Evolutionary conservation across 2,113 vertebrate species (phyloP).

Genomic region (Caranx melampygus): DNA sequence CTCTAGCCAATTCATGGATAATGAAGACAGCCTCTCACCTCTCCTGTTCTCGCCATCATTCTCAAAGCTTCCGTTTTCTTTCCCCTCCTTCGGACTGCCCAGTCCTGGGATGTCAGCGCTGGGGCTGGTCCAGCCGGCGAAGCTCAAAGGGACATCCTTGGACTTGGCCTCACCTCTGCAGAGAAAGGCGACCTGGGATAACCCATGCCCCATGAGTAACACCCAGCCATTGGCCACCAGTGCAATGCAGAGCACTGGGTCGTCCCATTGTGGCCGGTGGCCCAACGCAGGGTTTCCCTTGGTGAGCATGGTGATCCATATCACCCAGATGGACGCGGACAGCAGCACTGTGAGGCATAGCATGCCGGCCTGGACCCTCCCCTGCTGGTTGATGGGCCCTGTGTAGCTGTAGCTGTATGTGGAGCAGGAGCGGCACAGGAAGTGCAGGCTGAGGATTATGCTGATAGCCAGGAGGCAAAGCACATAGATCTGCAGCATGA

Average conservation of each 20-base stretch:
- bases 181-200: slow-evolving; percentile 86
- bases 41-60: slow-evolving; percentile 57
- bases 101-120: slow-evolving; percentile 52
- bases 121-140: slow-evolving; percentile 79
- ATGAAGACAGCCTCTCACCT: slow-evolving; percentile 63
- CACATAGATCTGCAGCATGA: slow-evolving; percentile 92
- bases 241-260: slow-evolving; percentile 87
- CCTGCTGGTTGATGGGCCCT: slow-evolving; percentile 71
- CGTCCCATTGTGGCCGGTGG: slow-evolving; percentile 81
- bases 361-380: slow-evolving; percentile 82
- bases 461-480: slow-evolving; percentile 86
- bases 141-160: slow-evolving; percentile 72
- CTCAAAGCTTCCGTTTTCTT: slow-evolving; percentile 80
- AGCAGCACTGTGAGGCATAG: slow-evolving; percentile 86
- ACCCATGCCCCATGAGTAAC: slow-evolving; percentile 86
- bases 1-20: not conserved
- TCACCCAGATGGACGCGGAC: slow-evolving; percentile 88
- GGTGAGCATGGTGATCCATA: slow-evolving; percentile 89
- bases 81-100: slow-evolving; percentile 66
- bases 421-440: slow-evolving; percentile 77
- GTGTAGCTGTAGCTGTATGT: slow-evolving; percentile 74
- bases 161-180: slow-evolving; percentile 69
- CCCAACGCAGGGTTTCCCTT: slow-evolving; percentile 76
- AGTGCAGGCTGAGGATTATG: slow-evolving; percentile 78
- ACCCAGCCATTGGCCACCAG: slow-evolving; percentile 91